phyloP scores from a whole-genome alignment of 2,888 invertebrate genomes.

The Cosmia trapezina region DNA sequence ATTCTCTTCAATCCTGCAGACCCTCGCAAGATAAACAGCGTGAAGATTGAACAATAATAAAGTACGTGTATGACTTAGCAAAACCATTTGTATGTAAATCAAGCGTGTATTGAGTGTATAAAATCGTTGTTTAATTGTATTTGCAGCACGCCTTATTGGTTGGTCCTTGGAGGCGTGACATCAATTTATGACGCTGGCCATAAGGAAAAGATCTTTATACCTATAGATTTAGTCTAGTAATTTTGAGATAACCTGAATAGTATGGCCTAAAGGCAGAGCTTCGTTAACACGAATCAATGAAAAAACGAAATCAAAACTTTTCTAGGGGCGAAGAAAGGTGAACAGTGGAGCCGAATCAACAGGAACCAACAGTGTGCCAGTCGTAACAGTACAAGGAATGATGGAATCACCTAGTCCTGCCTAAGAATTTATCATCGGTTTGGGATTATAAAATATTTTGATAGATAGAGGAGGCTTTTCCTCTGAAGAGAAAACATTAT shows the following conservation, averaged over 20 bases:
- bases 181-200: constrained; percentile 50
- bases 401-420: background rate
- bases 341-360: background rate
- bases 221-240: constrained; percentile 17
- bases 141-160: constrained; percentile 49
- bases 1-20: constrained; percentile 20
- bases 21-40: constrained; percentile 35
- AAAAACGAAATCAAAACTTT: background rate
- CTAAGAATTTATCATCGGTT: background rate
- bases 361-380: background rate
- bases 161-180: constrained; percentile 56
- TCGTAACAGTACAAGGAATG: background rate
- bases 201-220: constrained; percentile 45
- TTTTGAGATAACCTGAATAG: constrained; percentile 28
- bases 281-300: background rate
- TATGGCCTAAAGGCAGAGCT: background rate
- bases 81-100: constrained; percentile 61
- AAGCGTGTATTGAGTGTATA: constrained; percentile 54
- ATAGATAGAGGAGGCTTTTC: background rate
- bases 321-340: background rate
- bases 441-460: background rate
- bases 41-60: constrained; percentile 46
- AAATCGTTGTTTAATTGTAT: constrained; percentile 60
- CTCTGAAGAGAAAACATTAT: no score
- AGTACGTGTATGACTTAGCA: constrained; percentile 44